These are phyloP conservation scores for Formicarius rufipectus DNA, from an alignment of 2,113 vertebrate species.

Conservation along the genomic window DNA sequence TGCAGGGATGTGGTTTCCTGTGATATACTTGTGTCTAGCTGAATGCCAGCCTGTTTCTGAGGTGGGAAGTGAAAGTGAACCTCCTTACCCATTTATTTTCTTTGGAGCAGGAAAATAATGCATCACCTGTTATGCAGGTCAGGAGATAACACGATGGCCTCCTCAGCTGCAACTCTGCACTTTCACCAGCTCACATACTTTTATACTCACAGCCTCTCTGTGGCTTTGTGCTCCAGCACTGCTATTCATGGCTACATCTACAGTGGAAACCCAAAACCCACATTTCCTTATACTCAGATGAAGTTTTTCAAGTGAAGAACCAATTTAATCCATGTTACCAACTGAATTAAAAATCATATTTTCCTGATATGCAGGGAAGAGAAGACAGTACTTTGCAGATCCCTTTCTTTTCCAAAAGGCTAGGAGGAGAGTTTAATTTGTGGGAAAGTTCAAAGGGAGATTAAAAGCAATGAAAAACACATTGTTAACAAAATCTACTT, in stretches of 20 bases:
- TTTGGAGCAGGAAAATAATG: background rate
- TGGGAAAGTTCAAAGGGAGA: background rate
- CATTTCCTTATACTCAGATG: background rate
- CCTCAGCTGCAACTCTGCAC: background rate
- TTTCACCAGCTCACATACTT: background rate
- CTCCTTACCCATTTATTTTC: background rate
- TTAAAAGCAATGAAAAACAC: background rate
- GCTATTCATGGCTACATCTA: background rate
- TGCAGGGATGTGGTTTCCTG: background rate
- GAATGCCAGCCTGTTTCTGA: background rate
- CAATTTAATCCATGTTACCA: background rate
- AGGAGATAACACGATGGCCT: background rate
- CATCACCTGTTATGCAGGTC: background rate
- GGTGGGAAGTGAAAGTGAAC: background rate
- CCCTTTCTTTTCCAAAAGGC: background rate
- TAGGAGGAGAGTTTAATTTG: background rate
- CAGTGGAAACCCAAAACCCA: background rate
- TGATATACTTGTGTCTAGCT: background rate
- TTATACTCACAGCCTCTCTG: accelerated
- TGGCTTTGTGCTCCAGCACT: accelerated
- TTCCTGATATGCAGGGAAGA: background rate
- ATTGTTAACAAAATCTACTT: background rate
- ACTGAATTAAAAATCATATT: background rate
- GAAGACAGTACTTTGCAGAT: background rate
- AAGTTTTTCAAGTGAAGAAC: background rate